phyloP scores from a whole-genome alignment of 2,113 vertebrate genomes.

The Poicephalus meyeri region DNA sequence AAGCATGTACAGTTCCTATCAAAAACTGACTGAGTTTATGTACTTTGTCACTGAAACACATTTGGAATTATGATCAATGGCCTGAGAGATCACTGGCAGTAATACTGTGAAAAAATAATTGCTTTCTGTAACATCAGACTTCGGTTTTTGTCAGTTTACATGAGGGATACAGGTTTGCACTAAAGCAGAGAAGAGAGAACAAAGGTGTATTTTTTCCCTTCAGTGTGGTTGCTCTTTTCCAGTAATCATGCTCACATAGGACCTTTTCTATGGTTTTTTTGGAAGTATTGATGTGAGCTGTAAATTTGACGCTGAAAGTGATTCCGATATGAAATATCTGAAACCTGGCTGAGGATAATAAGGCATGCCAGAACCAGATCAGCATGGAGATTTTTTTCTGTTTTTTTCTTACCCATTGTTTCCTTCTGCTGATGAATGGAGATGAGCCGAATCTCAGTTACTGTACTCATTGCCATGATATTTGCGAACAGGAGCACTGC shows the following conservation, averaged over 20 bases:
- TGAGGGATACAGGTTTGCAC: rapidly evolving
- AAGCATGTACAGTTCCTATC: rapidly evolving
- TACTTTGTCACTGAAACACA: background rate
- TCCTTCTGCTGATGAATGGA: background rate
- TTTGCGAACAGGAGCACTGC: background rate
- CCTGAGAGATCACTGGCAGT: background rate
- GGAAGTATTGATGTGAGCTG: background rate
- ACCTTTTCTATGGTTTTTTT: background rate
- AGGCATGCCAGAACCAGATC: background rate
- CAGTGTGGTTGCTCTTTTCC: background rate
- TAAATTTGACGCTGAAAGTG: background rate
- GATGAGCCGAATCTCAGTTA: background rate
- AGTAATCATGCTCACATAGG: rapidly evolving
- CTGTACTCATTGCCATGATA: background rate
- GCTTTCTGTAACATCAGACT: background rate
- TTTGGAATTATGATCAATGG: background rate
- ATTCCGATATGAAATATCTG: background rate
- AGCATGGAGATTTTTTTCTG: background rate
- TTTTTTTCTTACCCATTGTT: background rate
- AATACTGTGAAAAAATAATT: background rate
- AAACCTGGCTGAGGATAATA: background rate
- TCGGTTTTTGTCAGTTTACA: rapidly evolving
- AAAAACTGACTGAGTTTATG: background rate
- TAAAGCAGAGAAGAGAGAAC: background rate
- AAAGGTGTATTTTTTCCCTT: background rate